Evolutionary conservation across 2,113 vertebrate species (phyloP), one percentile per base, ranked within the genome.

Genomic region (Gavia stellata): DNA sequence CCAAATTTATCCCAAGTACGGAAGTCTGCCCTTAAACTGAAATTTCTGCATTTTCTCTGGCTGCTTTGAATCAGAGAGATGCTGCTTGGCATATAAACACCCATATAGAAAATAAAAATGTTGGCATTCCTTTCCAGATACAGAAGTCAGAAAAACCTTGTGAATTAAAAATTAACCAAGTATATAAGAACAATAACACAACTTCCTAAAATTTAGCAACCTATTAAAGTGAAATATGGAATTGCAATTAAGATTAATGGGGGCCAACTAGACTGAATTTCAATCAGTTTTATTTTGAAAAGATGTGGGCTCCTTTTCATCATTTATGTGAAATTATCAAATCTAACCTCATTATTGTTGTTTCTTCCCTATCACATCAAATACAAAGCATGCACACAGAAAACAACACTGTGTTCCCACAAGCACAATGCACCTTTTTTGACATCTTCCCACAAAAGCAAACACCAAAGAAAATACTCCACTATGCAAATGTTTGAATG

Each of bases 261-360:
- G n/a, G 85, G 28, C 15, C 33, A 71, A 81, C 26, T 45, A 73
- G 55, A 95, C 85, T 73, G 68, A 97, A 96, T 94, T 96, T 94
- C 85, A 92, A 96, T 95, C 86, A 87, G 80, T 90, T 97, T 90
- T 92, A 45, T 90, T 88, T 91, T 96, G 92, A 90, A 97, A 94
- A 83, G 77, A 52, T 88, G 38, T 85, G 62, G 62, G 83, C 55
- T 93, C 42, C 65, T 92, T 95, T 71, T 84, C 53, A 72, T 96
- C 75, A 71, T 83, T 95, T 90, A 92, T 85, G 67, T 20, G 36
- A 86, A 85, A 93, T 90, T 94, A 95, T 82, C 73, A 84, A 90
- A 85, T 88, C 34, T 90, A 92, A 87, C 42, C 34, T 93, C 61
- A 80, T 94, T 95, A 74, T 55, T 80, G 25, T 59, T 88, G 65